These are phyloP conservation scores for Cairina moschata DNA, from an alignment of 2,113 vertebrate species.

Conservation along the genomic window DNA sequence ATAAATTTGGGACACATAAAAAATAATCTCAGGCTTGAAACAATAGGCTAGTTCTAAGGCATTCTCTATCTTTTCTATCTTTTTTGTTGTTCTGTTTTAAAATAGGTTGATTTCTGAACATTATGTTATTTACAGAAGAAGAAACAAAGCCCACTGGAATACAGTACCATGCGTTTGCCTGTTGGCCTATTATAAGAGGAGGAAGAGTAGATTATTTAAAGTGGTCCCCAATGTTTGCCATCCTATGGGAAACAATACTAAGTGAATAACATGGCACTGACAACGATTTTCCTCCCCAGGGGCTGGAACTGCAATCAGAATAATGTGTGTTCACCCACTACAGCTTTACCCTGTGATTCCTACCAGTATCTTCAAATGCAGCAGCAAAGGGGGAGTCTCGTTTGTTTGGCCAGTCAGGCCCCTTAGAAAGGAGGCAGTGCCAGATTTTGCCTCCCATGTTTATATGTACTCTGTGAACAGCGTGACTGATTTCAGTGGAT, in stretches of 20 bases:
- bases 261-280: not conserved
- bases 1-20: not conserved
- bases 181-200: not conserved
- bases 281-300: not conserved
- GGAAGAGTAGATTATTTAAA: not conserved
- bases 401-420: not conserved
- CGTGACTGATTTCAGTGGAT: not conserved
- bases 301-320: not conserved
- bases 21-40: not conserved
- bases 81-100: not conserved
- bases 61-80: not conserved
- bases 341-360: not conserved
- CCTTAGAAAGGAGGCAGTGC: not conserved
- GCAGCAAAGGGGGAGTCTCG: not conserved
- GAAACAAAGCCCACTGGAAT: not conserved
- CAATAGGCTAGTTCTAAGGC: not conserved
- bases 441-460: not conserved
- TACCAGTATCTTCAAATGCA: not conserved
- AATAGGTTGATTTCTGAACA: not conserved
- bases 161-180: not conserved
- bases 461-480: not conserved
- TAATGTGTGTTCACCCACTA: accelerated
- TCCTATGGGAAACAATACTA: not conserved
- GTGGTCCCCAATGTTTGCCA: not conserved
- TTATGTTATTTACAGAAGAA: not conserved